These are phyloP conservation scores for Bugulina stolonifera DNA, from an alignment of 2,888 invertebrate genomes.

Conservation along the genomic window DNA sequence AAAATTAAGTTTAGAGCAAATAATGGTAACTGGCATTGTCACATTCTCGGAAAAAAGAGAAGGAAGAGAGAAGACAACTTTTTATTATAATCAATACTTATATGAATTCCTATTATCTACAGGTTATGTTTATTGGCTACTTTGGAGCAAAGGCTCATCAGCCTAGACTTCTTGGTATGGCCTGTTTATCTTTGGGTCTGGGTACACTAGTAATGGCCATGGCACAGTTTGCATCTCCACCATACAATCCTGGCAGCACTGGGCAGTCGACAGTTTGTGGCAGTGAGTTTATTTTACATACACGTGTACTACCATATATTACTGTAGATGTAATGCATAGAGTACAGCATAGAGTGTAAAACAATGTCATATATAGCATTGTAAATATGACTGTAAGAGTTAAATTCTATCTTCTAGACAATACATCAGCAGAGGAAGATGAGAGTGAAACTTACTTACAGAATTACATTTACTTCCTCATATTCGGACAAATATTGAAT, in stretches of 20 bases:
- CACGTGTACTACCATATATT: no score
- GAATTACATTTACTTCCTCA: conserved; percentile 31
- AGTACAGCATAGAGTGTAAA: background rate
- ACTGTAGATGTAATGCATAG: no score
- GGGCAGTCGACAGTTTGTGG: no score
- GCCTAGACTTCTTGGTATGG: background rate
- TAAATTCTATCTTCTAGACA: background rate
- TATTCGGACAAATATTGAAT: conserved; percentile 31
- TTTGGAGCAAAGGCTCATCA: conserved; percentile 1
- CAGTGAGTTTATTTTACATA: background rate
- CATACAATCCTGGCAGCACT: conserved; percentile 29
- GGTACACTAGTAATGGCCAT: conserved; percentile 31
- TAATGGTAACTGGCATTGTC: no score
- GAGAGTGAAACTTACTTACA: background rate
- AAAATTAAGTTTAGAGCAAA: no score
- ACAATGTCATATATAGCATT: background rate
- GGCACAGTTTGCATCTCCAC: conserved; percentile 32
- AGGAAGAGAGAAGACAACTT: no score
- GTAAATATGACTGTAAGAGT: background rate
- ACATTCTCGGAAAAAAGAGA: no score
- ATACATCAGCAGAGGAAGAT: background rate
- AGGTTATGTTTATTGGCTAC: conserved; percentile 8
- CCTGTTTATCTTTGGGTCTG: conserved; percentile 29
- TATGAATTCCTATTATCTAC: no score
- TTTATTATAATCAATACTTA: no score